Base-by-base conservation (phyloP, 2,888 invertebrate species). In the Tachina lurida region DNA sequence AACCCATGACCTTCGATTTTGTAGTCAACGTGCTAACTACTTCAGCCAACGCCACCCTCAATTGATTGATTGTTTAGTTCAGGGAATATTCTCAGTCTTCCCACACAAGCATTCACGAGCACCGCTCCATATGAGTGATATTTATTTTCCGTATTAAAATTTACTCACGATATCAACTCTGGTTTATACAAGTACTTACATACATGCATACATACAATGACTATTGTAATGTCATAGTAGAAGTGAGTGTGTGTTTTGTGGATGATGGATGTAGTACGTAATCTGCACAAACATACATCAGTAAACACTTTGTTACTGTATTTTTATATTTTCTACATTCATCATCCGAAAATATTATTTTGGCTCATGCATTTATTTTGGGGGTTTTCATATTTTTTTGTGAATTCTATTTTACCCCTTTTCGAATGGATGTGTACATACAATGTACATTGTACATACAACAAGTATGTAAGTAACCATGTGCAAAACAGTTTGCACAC, bases 401-500 rank as follows among this genome's bases (percentile, higher is more conserved):
- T 45, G 75, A 82, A 62, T 79, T 68, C 43, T 78, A 45, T 75
- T 74, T 78, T 63, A 54, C 71, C 71, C 82, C 41, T 62, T 68
- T 73, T 74, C 43, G 52, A 77, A 60, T 78, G 54, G 60, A 78
- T 78, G 74, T 78, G 74, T 70, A 31, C 31, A 7, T 31, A 31
- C 31, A 7, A n/a, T n/a, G n/a, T n/a, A n/a, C n/a, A n/a, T n/a
- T n/a, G n/a, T 31, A 31, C 31, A 31, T 31, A 2, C 31, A 31
- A 31, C 7, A 31, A 31, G 31, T 31, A 31, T 31, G 31, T 31
- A 31, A 31, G 31, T 31, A 82, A 78, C 70, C 74, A 82, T 75
- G 75, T 85, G 82, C 68, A 74, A 85, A 74, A 65, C 77, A 81
- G 81, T 81, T 81, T 85, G 77, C 81, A 81, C 77, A 85, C 77